These are phyloP conservation scores for Syrista parreyssii DNA, from an alignment of 2,888 invertebrate species.

Conservation along the genomic window DNA sequence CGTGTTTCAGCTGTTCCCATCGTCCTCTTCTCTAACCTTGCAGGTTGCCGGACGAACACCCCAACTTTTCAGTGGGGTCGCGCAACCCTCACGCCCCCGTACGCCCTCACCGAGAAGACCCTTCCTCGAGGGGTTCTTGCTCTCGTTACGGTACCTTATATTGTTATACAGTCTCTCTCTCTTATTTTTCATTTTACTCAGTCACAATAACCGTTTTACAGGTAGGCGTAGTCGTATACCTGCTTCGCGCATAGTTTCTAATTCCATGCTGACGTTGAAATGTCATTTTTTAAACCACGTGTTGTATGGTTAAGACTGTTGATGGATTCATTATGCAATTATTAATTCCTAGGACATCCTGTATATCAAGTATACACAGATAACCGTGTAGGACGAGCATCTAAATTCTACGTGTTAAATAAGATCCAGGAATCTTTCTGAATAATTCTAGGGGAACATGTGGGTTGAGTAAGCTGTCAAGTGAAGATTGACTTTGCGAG, in stretches of 20 bases:
- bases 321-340: neutral
- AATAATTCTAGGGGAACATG: neutral
- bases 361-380: neutral
- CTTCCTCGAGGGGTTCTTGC: slow-evolving; percentile 2
- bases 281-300: neutral
- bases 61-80: neutral
- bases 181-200: neutral
- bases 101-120: neutral
- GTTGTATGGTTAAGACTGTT: neutral
- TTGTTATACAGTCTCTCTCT: neutral
- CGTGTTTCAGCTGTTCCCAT: slow-evolving; percentile 6
- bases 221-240: neutral
- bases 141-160: slow-evolving; percentile 4
- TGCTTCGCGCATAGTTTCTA: neutral
- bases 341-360: neutral
- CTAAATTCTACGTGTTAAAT: neutral
- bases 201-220: neutral
- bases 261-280: neutral
- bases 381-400: neutral
- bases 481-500: neutral
- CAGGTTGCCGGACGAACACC: neutral
- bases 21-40: neutral
- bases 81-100: slow-evolving; percentile 1
- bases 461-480: neutral
- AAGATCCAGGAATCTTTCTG: neutral